Conservation (phyloP, 2,797 vertebrate genomes). For the Menidia menidia region DNA sequence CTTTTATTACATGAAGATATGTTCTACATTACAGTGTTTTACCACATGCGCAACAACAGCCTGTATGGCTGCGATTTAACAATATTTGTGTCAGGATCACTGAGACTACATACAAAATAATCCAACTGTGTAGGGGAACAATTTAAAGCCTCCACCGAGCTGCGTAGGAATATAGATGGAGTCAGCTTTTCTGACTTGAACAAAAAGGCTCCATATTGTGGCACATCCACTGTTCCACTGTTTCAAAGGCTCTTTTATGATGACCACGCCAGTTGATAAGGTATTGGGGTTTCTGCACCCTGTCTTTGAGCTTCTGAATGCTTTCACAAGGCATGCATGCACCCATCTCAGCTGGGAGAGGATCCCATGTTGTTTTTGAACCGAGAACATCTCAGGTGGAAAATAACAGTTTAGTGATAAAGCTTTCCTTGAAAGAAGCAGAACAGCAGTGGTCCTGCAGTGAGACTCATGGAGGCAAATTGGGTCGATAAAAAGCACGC, state of each 20-base stretch:
- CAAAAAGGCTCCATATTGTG: constrained; percentile 49
- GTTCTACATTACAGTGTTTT: not conserved
- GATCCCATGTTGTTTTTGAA: constrained; percentile 25
- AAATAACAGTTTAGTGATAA: constrained; percentile 41
- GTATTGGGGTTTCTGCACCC: constrained; percentile 18
- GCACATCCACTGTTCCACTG: constrained; percentile 36
- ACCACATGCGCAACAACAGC: constrained; percentile 8
- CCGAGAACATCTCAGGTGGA: constrained; percentile 38
- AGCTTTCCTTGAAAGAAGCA: constrained; percentile 9
- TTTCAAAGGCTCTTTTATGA: constrained; percentile 43
- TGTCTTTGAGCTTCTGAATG: constrained; percentile 30
- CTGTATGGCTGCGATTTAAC: constrained; percentile 37
- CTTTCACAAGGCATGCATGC: constrained; percentile 39
- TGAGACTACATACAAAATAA: constrained; percentile 57
- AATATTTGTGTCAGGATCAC: constrained; percentile 36
- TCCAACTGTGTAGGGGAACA: constrained; percentile 56
- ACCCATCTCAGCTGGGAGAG: constrained; percentile 11
- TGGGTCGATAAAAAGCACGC: not conserved
- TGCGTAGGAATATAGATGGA: constrained; percentile 61
- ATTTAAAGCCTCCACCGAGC: constrained; percentile 64
- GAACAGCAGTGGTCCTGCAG: constrained; percentile 5
- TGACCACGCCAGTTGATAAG: constrained; percentile 42
- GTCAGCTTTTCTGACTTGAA: constrained; percentile 58
- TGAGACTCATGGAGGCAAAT: not conserved
- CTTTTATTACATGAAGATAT: constrained; percentile 11